Base-by-base conservation (phyloP, 2,797 vertebrate species). In the Anguilla marmorata region DNA sequence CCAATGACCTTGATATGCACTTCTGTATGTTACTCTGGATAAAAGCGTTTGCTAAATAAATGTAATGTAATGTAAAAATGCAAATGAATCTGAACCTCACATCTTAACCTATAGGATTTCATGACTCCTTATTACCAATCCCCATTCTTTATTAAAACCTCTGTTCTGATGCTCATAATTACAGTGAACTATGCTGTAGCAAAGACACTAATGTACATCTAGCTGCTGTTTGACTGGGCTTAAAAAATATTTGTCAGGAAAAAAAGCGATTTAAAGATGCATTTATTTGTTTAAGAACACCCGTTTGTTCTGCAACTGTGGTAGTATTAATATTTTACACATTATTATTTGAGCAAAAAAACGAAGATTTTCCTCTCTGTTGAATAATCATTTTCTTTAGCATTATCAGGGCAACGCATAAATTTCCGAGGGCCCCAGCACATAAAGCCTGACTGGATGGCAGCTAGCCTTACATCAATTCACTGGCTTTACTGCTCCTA, bases 401-500 rank as follows among this genome's bases (percentile, higher is more conserved):
- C 45, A 12, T 41, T 41, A 80, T 21, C 76, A 80, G 33, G 76
- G 37, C 0, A 24, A 80, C 7, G 76, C 16, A 21, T 80, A 45
- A 41, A 80, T 80, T 41, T 41, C 45, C 33, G 14, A 52, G 14
- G 83, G 33, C 60, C 48, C 7, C 48, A 52, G 48, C 50, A 30
- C 1, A 41, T 80, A 54, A 87, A 41, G 56, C 50, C 37, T 37
- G 9, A 79, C 37, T 11, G 33, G 41, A 37, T 9, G 7, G 27
- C 27, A 1, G n/a, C 41, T 33, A 24, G 27, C n/a, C 66, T 66
- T 45, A 33, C 19, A 79, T 87, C 33, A 48, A 82, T 92, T 92
- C 89, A 92, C 92, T 89, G 90, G 50, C 87, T 94, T 92, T 92
- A 89, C 89, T 91, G 89, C 92, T 88, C 89, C 89, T 91, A 88